These are phyloP conservation scores for Synodontis membranacea DNA, from an alignment of 2,113 vertebrate species.

Conservation along the genomic window DNA sequence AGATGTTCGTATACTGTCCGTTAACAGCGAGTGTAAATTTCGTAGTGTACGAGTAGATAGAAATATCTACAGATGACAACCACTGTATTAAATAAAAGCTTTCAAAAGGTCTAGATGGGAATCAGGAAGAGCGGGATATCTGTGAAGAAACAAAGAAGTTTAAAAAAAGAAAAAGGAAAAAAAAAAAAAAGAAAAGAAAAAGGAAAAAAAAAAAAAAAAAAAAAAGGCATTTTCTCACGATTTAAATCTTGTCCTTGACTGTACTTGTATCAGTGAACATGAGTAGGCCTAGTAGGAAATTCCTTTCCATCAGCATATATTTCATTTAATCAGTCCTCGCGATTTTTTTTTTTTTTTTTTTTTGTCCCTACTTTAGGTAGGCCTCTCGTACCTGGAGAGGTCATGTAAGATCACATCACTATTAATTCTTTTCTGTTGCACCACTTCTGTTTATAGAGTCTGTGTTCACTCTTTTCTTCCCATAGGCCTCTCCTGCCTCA, in stretches of 20 bases:
- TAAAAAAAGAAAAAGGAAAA: not conserved
- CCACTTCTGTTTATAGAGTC: not conserved
- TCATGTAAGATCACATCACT: not conserved
- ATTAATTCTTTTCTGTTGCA: not conserved
- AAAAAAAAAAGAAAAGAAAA: not conserved
- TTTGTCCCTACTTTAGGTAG: not conserved
- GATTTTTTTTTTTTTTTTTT: constrained; percentile 19
- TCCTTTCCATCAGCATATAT: constrained; percentile 44
- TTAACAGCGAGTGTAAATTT: constrained; percentile 29
- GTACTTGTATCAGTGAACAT: constrained; percentile 19
- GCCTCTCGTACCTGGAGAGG: constrained; percentile 19
- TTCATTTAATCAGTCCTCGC: constrained; percentile 49
- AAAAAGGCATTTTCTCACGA: not conserved
- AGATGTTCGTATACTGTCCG: constrained; percentile 24
- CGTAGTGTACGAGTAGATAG: constrained; percentile 37
- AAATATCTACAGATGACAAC: constrained; percentile 30
- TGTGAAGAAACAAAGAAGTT: constrained; percentile 10
- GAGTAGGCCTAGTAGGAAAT: constrained; percentile 31
- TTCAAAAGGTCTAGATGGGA: constrained; percentile 3
- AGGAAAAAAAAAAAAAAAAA: not conserved
- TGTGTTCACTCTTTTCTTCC: not conserved
- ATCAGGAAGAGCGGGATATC: constrained; percentile 31
- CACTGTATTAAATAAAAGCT: constrained; percentile 24
- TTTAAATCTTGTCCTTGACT: constrained; percentile 41
- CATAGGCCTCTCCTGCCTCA: constrained; percentile 54